A percentile compares a stretch with the other conserved stretches of the same genome.
Conservation (phyloP, 2,113 vertebrate genomes). For the Gambusia affinis region DNA sequence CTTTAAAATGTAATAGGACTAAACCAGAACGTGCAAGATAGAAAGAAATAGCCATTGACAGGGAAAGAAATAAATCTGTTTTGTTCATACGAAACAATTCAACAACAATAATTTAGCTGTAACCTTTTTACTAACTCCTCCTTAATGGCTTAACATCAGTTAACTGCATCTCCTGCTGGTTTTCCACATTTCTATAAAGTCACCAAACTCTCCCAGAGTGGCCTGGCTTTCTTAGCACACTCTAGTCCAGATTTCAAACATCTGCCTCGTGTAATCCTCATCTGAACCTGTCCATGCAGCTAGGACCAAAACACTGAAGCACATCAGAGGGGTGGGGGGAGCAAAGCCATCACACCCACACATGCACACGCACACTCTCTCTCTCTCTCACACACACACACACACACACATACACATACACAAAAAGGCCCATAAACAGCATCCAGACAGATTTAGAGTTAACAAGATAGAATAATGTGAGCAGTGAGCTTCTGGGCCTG, state of each 20-base stretch:
- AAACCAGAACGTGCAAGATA: too few relatives aligned
- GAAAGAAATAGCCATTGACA: too few relatives aligned
- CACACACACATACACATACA: conserved; percentile 19
- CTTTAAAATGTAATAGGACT: too few relatives aligned
- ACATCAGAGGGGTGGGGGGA: conserved; percentile 21
- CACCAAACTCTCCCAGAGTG: conserved; percentile 14
- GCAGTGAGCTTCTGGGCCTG: conserved; percentile 64
- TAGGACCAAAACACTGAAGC: conserved; percentile 32
- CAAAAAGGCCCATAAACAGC: conserved; percentile 44
- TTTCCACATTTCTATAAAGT: conserved; percentile 17
- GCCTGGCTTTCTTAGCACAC: conserved; percentile 22
- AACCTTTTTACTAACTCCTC: not conserved
- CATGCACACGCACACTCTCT: conserved; percentile 8
- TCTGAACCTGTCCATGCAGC: conserved; percentile 36
- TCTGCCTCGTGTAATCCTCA: conserved; percentile 49
- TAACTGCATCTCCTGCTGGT: conserved; percentile 28
- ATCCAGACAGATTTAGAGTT: conserved; percentile 61
- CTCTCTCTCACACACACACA: too few relatives aligned
- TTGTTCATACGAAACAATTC: too few relatives aligned
- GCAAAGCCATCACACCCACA: conserved; percentile 12
- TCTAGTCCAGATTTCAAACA: conserved; percentile 30
- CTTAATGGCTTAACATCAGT: conserved; percentile 8
- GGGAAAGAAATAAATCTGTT: too few relatives aligned
- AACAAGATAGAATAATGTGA: conserved; percentile 74
- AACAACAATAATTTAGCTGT: not conserved